phyloP scores from a whole-genome alignment of 2,888 invertebrate genomes.

The Idaea straminata region DNA sequence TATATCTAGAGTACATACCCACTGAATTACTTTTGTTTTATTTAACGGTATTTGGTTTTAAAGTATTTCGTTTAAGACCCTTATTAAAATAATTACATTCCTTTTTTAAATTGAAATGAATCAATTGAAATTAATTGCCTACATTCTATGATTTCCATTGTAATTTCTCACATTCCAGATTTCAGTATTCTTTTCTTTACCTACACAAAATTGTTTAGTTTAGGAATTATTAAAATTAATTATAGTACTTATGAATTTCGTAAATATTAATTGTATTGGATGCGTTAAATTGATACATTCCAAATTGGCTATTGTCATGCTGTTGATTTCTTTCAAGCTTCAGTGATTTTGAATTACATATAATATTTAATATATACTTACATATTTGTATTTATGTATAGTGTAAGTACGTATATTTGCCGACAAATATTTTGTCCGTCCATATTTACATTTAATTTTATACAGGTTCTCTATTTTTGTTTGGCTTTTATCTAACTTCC shows the following conservation, averaged over 20 bases:
- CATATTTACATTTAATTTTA: slow-evolving; percentile 7
- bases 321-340: not conserved
- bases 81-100: slow-evolving; percentile 22
- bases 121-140: slow-evolving; percentile 17
- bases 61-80: not conserved
- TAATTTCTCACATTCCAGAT: slow-evolving; percentile 51
- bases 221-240: not conserved
- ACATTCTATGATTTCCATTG: slow-evolving; percentile 23
- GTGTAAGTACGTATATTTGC: not conserved
- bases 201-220: slow-evolving; percentile 17
- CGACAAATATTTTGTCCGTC: slow-evolving; percentile 16
- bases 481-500: not conserved
- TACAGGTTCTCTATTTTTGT: slow-evolving; percentile 1
- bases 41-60: not conserved
- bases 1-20: not conserved
- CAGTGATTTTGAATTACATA: not conserved
- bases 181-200: slow-evolving; percentile 38
- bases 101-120: slow-evolving; percentile 16
- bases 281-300: slow-evolving; percentile 10
- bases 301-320: slow-evolving; percentile 9
- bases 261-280: not conserved
- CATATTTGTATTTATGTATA: slow-evolving; percentile 4
- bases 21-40: not conserved
- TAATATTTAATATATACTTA: slow-evolving; percentile 1
- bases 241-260: not conserved